Evolutionary conservation across 53 echinoderm and acorn worm genomes (phyloP), one percentile per base, ranked within the genome.

Genomic region (Echinometra lucunter): DNA sequence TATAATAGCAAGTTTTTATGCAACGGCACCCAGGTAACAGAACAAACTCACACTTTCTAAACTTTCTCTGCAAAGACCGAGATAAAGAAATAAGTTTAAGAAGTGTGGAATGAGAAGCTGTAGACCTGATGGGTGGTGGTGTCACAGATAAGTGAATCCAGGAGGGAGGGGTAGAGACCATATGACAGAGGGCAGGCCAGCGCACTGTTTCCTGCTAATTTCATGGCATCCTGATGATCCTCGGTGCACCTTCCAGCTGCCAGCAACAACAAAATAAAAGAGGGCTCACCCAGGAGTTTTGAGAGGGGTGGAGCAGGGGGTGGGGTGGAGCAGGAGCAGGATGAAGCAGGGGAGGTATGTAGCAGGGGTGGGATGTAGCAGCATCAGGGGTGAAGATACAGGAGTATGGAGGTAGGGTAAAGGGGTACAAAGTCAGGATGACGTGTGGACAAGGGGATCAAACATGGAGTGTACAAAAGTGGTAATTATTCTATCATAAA

Each of bases 191-290:
- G 93, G 93, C 93, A 92, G 56, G 93, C 93, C 55, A 92, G 93
- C 75, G 74, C 78, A 37, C 69, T 35, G 57, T 78, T 92, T 92
- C 93, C 93, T 92, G 93, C 93, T 92, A 92, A 80, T 75, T 92
- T 92, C 19, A 78, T 44, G 66, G 80, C 93, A 92, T 92, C 93
- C 93, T 92, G 93, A 74, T 78, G 56, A 45, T 66, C 93, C 47
- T 30, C 27, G 58, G 34, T 60, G 57, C 57, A 91, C 91, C 66
- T 44, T 91, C 44, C 91, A 91, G 67, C 69, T 91, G 91, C 91
- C 91, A 91, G 91, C 66, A 72, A 72, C 19, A 38, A 78, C 78
- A 78, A 18, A 63, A 63, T 38, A 18, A 42, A 78, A 23, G 42
- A 21, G 42, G 23, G 78, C 42, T 78, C 23, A 78, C 42, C 37